A percentile compares a stretch with the other conserved stretches of the same genome.
Conservation (phyloP, 2,797 vertebrate genomes). For the Trachops cirrhosus region DNA sequence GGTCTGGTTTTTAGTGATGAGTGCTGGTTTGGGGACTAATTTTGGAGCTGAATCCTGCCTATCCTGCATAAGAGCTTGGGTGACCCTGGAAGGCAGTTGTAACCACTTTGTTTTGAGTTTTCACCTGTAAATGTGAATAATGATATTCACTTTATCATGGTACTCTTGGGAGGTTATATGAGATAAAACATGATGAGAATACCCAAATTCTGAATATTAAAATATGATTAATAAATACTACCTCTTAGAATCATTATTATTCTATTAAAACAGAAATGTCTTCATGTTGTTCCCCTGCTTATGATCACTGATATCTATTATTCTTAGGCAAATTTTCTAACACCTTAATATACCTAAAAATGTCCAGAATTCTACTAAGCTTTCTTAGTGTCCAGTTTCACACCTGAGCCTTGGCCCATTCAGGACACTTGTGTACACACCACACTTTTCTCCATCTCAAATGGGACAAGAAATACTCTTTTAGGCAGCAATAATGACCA, state of each 20-base stretch:
- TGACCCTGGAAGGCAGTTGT: not conserved
- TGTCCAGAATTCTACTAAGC: not conserved
- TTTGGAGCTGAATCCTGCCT: not conserved
- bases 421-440: not conserved
- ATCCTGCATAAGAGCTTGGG: not conserved
- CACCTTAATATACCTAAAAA: not conserved
- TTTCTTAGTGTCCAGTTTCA: not conserved
- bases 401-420: not conserved
- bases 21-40: not conserved
- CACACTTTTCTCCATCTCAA: not conserved
- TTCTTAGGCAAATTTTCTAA: not conserved
- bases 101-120: not conserved
- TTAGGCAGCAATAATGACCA: not conserved
- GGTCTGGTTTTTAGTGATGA: not conserved
- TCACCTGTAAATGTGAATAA: not conserved
- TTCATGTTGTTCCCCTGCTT: not conserved
- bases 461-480: not conserved
- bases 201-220: not conserved
- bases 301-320: not conserved
- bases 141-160: not conserved
- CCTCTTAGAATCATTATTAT: not conserved
- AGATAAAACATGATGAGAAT: not conserved
- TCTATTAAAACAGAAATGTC: not conserved
- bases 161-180: not conserved
- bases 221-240: not conserved